Conservation (phyloP, 2,888 invertebrate genomes). For the Hylaea fasciaria region DNA sequence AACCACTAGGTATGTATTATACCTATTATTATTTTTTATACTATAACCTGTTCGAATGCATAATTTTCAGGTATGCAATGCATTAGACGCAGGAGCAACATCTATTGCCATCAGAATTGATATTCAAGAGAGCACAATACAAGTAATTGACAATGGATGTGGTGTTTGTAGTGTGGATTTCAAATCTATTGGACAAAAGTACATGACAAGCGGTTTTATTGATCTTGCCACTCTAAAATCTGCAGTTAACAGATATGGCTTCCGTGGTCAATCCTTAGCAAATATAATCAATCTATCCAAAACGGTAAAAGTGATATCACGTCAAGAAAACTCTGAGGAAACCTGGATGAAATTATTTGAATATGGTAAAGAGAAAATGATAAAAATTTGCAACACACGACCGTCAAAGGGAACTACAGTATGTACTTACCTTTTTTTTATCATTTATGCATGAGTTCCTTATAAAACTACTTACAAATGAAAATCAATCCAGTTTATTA, state of each 20-base stretch:
- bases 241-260: slow-evolving; percentile 86
- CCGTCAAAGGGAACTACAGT: slow-evolving; percentile 89
- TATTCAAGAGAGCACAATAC: slow-evolving; percentile 85
- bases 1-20: no score
- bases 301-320: slow-evolving; percentile 85
- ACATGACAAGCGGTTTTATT: slow-evolving; percentile 87
- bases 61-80: slow-evolving; percentile 87
- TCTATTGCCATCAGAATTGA: slow-evolving; percentile 89
- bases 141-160: slow-evolving; percentile 91
- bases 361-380: slow-evolving; percentile 71
- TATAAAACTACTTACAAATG: not conserved
- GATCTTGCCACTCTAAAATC: slow-evolving; percentile 79
- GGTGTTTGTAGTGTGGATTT: slow-evolving; percentile 87
- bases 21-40: no score
- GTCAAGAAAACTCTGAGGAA: slow-evolving; percentile 65
- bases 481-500: no score
- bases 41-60: not conserved
- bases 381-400: slow-evolving; percentile 67
- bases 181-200: slow-evolving; percentile 83
- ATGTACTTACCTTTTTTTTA: slow-evolving; percentile 44
- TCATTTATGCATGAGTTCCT: not conserved
- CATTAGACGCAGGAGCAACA: slow-evolving; percentile 88
- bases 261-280: slow-evolving; percentile 87
- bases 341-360: slow-evolving; percentile 86
- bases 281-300: slow-evolving; percentile 85